phyloP scores from a whole-genome alignment of 2,113 vertebrate species.

The Rhadina sibilatrix region DNA sequence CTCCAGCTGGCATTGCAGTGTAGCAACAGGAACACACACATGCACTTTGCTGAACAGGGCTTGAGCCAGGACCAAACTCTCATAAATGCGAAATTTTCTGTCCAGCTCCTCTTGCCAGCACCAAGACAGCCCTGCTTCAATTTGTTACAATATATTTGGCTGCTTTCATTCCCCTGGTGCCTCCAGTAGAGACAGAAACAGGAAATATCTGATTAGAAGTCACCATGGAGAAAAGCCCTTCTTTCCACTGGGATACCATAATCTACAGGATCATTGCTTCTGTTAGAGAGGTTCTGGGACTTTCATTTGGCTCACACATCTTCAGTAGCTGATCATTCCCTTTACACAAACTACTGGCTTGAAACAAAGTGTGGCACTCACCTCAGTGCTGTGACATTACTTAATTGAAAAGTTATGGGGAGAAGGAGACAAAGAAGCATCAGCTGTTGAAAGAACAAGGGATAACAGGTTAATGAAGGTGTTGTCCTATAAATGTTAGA shows the following conservation, averaged over 20 bases:
- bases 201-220: neutral
- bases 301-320: fast-evolving
- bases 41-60: neutral
- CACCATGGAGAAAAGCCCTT: neutral
- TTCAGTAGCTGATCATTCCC: neutral
- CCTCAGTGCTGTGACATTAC: neutral
- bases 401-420: neutral
- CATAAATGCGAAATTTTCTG: neutral
- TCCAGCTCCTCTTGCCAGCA: neutral
- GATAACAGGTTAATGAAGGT: neutral
- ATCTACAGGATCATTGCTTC: neutral
- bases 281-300: neutral
- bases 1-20: neutral
- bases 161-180: neutral
- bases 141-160: neutral
- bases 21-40: fast-evolving
- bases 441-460: neutral
- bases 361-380: neutral
- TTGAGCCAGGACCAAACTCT: neutral
- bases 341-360: neutral
- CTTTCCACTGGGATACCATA: neutral
- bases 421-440: neutral
- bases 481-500: neutral
- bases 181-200: neutral
- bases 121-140: neutral